Evolutionary conservation across 2,888 invertebrate species (phyloP).

Genomic region (Eulithis testata): DNA sequence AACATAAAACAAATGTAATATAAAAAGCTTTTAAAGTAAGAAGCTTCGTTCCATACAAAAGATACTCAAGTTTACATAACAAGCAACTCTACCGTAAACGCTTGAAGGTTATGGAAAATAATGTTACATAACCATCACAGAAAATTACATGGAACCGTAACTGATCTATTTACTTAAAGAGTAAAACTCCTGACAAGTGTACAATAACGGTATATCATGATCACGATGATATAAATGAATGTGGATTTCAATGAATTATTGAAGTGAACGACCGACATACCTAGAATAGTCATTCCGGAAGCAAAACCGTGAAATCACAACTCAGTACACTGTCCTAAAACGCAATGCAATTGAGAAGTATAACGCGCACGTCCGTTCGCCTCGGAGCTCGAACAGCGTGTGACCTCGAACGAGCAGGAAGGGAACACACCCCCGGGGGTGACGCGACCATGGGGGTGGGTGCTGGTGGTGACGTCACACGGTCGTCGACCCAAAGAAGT

Average conservation of each 20-base stretch:
- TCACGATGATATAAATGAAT: slow-evolving; percentile 24
- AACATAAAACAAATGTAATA: slow-evolving; percentile 4
- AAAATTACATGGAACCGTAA: slow-evolving; percentile 31
- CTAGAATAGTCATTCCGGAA: slow-evolving; percentile 69
- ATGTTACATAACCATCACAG: slow-evolving; percentile 52
- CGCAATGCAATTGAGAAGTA: slow-evolving; percentile 40
- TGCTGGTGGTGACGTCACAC: slow-evolving; percentile 76
- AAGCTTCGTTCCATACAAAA: slow-evolving; percentile 22
- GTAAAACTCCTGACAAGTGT: slow-evolving; percentile 23
- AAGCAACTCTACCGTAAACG: slow-evolving; percentile 31
- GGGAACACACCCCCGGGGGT: slow-evolving; percentile 71
- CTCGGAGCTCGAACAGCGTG: slow-evolving; percentile 62
- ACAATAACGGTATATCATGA: slow-evolving; percentile 11
- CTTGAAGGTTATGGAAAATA: slow-evolving; percentile 54
- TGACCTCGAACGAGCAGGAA: slow-evolving; percentile 73
- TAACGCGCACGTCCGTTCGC: slow-evolving; percentile 62
- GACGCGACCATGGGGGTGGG: slow-evolving; percentile 57
- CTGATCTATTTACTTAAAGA: slow-evolving; percentile 29
- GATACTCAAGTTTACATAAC: slow-evolving; percentile 37
- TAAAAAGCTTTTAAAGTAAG: slow-evolving; percentile 6
- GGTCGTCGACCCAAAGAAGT: slow-evolving; percentile 77
- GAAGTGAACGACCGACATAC: slow-evolving; percentile 51
- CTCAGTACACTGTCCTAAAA: slow-evolving; percentile 29
- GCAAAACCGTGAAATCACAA: slow-evolving; percentile 43
- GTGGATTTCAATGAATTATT: slow-evolving; percentile 11